phyloP scores from a whole-genome alignment of 2,797 vertebrate genomes.

The Xyrichtys novacula region DNA sequence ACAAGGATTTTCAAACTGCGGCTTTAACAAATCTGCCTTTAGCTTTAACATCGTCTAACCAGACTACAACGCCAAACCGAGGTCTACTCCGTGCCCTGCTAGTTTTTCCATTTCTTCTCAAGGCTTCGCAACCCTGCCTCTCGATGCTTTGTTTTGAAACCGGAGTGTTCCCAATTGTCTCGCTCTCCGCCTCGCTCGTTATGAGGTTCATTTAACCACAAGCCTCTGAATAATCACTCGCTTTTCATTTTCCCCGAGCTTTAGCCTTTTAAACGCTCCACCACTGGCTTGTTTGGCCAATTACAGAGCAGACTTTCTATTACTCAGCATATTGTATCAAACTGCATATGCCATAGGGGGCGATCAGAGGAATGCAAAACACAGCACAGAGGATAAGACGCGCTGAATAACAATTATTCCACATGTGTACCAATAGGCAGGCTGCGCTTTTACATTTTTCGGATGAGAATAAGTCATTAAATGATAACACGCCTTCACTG shows the following conservation, averaged over 20 bases:
- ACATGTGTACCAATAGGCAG: conserved; percentile 13
- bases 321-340: conserved; percentile 90
- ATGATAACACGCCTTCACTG: conserved; percentile 38
- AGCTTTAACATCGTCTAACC: conserved; percentile 18
- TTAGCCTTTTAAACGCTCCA: conserved; percentile 62
- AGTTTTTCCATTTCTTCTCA: conserved; percentile 11
- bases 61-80: conserved; percentile 9
- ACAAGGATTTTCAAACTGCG: not conserved
- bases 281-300: conserved; percentile 84
- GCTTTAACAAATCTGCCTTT: conserved; percentile 23
- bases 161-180: conserved; percentile 53
- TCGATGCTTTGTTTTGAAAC: conserved; percentile 53
- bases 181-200: conserved; percentile 64
- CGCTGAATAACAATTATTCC: conserved; percentile 58
- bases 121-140: conserved; percentile 18
- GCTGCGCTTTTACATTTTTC: not conserved
- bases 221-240: conserved; percentile 70
- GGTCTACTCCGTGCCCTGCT: conserved; percentile 17
- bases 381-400: conserved; percentile 41
- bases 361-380: conserved; percentile 62
- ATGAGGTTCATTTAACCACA: conserved; percentile 74
- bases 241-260: conserved; percentile 72
- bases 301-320: conserved; percentile 88
- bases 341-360: conserved; percentile 88
- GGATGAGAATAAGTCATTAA: conserved; percentile 55